These are phyloP conservation scores for Gyrodactylus salaris DNA, from an alignment of 1,140 invertebrate species.

Conservation along the genomic window DNA sequence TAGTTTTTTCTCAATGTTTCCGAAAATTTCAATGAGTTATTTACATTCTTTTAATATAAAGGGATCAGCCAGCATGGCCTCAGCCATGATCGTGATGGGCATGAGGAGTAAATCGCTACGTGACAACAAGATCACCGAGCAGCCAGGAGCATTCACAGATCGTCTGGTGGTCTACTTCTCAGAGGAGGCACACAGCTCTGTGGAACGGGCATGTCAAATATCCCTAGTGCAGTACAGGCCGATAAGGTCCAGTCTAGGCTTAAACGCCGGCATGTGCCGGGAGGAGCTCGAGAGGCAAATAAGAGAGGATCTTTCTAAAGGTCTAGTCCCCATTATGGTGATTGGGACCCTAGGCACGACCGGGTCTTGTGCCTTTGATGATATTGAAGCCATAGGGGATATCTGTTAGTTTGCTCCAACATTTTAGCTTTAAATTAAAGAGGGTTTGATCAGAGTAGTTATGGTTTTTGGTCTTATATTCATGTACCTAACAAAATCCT, in stretches of 20 bases:
- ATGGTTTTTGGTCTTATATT: too few relatives aligned
- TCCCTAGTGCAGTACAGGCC: constrained; percentile 51
- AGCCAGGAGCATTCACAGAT: neutral
- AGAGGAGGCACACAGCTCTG: constrained; percentile 46
- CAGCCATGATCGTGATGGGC: neutral
- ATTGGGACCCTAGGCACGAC: constrained; percentile 74
- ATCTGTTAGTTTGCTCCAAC: constrained; percentile 22
- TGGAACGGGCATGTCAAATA: constrained; percentile 55
- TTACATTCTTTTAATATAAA: too few relatives aligned
- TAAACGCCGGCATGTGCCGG: constrained; percentile 11
- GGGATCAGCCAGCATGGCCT: neutral
- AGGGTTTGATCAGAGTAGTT: too few relatives aligned
- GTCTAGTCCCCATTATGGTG: constrained; percentile 25
- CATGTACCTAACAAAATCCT: too few relatives aligned
- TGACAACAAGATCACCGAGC: neutral
- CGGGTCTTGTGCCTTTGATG: constrained; percentile 67
- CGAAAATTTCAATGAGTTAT: too few relatives aligned
- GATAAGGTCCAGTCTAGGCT: constrained; percentile 22
- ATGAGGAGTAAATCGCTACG: neutral
- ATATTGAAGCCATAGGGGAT: constrained; percentile 40
- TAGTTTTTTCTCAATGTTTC: too few relatives aligned
- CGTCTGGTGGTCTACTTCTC: neutral
- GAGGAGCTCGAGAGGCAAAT: neutral
- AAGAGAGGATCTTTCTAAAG: neutral
- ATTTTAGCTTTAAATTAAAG: too few relatives aligned